Conservation (phyloP, 2,113 vertebrate species). For the Odontophorus gujanensis region DNA sequence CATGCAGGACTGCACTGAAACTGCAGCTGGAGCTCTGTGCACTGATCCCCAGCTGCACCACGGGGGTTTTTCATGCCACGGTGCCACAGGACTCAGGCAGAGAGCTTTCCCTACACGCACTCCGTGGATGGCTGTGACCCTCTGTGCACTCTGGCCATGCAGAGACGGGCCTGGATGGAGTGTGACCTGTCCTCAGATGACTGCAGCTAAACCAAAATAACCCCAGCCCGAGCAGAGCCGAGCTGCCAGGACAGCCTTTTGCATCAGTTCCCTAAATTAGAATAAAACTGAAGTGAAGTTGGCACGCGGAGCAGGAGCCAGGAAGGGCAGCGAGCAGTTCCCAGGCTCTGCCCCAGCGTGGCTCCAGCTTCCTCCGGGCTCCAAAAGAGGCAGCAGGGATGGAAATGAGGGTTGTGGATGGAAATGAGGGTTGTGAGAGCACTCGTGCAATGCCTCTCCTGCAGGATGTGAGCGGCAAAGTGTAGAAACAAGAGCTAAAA, state of each 20-base stretch:
- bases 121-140: rapidly evolving
- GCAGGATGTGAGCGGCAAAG: not conserved
- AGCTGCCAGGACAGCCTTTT: constrained; percentile 63
- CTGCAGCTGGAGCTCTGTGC: not conserved
- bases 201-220: constrained; percentile 53
- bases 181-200: constrained; percentile 50
- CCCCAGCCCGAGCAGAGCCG: not conserved
- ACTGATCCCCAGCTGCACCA: not conserved
- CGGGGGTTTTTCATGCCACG: rapidly evolving
- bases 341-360: not conserved
- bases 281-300: constrained; percentile 50
- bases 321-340: constrained; percentile 34
- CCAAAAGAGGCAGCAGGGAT: not conserved
- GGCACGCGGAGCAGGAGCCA: constrained; percentile 34
- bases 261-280: constrained; percentile 66
- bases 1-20: rapidly evolving
- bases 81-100: not conserved
- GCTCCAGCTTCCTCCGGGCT: rapidly evolving
- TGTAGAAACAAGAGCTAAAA: not conserved
- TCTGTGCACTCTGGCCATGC: rapidly evolving
- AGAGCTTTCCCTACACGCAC: rapidly evolving
- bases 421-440: not conserved
- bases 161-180: not conserved
- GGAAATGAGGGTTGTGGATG: not conserved
- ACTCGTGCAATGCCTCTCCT: not conserved